Base-by-base conservation (phyloP, 1,140 invertebrate species). In the Rhynchophorus ferrugineus region DNA sequence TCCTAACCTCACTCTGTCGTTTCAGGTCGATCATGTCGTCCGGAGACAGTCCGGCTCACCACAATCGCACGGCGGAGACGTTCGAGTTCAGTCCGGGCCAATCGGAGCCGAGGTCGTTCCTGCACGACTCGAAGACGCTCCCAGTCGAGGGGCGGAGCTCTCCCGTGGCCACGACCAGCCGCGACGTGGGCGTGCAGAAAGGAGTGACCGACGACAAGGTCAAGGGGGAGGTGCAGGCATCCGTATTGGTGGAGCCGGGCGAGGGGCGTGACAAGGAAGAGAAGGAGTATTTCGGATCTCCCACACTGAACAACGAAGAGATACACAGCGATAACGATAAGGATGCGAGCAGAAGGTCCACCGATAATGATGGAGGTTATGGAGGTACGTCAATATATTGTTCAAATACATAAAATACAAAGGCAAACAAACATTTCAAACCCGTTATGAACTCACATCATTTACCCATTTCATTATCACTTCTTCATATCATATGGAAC, bases 151-250 rank as follows among this genome's bases (percentile, higher is more conserved):
- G 49, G 9, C 39, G 58, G 1, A 36, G 43, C 9, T 43, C 55
- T 3, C 59, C 61, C 14, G 44, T 57, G 20, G 54, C 61, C 9
- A 60, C 58, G 35, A 61, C 58, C 2, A 57, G 58, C 3, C 53
- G 45, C 33, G 59, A 61, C 13, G 24, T 56, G 9, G 49, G 39
- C 7, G 45, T 55, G 1, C 52, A 57, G 29, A 55, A 42, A 38
- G 51, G 37, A 13, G n/a, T 13, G 9, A 24, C 3, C 35, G 34
- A 45, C 0, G 50, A 52, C 22, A 44, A 52, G 19, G 45, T 9
- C 3, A 41, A 34, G 20, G 55, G 48, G 14, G 42, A 52, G 17
- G 38, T 52, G 5, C 39, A 51, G 35, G 56, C 52, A 6, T 58
- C 46, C 2, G 52, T 50, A 14, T n/a, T 61, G 11, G 33, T 44